These are phyloP conservation scores for Stegostoma tigrinum DNA, from an alignment of 2,113 vertebrate species.

Conservation along the genomic window DNA sequence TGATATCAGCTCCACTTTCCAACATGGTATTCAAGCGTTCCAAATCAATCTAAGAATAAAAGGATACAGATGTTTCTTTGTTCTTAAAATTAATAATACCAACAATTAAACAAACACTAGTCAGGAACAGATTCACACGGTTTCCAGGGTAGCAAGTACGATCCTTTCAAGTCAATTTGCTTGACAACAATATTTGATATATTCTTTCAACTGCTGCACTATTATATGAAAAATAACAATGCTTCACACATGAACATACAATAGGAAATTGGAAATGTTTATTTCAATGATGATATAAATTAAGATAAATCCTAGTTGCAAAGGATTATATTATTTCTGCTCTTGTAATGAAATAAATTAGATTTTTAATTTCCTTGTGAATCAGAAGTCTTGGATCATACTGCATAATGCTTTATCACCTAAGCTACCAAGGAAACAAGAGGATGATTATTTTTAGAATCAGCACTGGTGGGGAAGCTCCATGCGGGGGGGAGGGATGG, in stretches of 20 bases:
- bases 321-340: background rate
- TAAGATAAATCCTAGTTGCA: background rate
- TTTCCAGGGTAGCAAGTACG: background rate
- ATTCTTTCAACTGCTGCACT: background rate
- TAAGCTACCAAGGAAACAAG: background rate
- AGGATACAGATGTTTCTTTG: background rate
- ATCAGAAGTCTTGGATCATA: background rate
- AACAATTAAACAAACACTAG: background rate
- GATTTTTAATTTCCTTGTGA: background rate
- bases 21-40: conserved; percentile 26
- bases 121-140: background rate
- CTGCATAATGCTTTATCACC: background rate
- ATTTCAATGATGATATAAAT: background rate
- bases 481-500: background rate
- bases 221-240: background rate
- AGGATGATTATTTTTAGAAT: background rate
- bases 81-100: background rate
- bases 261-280: background rate
- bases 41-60: conserved; percentile 28
- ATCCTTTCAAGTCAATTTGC: background rate
- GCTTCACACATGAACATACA: background rate
- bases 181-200: background rate
- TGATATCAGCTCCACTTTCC: conserved; percentile 37
- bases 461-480: background rate
- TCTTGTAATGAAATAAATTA: background rate